A percentile compares a stretch with the other conserved stretches of the same genome.
Evolutionary conservation across 2,797 vertebrate species (phyloP).

Genomic region (Diplodus sargus): DNA sequence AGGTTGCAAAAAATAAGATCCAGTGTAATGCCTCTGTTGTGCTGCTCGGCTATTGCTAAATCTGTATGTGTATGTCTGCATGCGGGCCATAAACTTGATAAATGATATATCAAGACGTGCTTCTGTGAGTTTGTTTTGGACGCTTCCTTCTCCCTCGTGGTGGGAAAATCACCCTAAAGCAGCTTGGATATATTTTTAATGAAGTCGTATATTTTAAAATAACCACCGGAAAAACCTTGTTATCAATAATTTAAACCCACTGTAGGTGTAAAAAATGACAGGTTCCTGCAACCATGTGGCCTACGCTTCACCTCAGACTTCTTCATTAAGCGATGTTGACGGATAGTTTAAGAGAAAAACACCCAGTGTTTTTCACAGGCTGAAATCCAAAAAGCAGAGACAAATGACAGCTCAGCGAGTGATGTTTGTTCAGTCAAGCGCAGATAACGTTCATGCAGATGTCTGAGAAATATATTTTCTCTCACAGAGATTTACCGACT

Average conservation of each 20-base stretch:
- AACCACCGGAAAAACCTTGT: slow-evolving; percentile 4
- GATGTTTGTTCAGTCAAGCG: slow-evolving; percentile 29
- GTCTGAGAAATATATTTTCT: slow-evolving; percentile 13
- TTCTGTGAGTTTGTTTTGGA: slow-evolving; percentile 35
- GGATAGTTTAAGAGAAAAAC: slow-evolving; percentile 16
- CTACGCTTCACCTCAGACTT: slow-evolving; percentile 13
- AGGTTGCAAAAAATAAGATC: slow-evolving; percentile 1
- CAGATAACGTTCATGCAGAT: slow-evolving; percentile 14
- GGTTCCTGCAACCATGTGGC: not conserved
- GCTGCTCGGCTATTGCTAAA: not conserved
- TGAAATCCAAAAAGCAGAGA: slow-evolving; percentile 24
- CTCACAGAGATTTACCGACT: not conserved
- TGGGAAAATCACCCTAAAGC: slow-evolving; percentile 41
- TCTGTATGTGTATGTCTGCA: not conserved
- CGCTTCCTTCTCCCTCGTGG: slow-evolving; percentile 21
- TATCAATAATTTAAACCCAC: slow-evolving; percentile 45
- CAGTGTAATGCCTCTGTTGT: not conserved
- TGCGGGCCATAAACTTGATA: slow-evolving; percentile 14
- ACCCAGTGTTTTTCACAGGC: not conserved
- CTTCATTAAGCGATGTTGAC: slow-evolving; percentile 21
- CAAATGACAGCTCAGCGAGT: not conserved
- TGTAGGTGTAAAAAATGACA: slow-evolving; percentile 37
- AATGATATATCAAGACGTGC: slow-evolving; percentile 21
- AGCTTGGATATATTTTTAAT: slow-evolving; percentile 41
- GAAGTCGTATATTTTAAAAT: slow-evolving; percentile 36